These are phyloP conservation scores for Oxyscelio sp. DNA, from an alignment of 2,888 invertebrate genomes.

Conservation along the genomic window DNA sequence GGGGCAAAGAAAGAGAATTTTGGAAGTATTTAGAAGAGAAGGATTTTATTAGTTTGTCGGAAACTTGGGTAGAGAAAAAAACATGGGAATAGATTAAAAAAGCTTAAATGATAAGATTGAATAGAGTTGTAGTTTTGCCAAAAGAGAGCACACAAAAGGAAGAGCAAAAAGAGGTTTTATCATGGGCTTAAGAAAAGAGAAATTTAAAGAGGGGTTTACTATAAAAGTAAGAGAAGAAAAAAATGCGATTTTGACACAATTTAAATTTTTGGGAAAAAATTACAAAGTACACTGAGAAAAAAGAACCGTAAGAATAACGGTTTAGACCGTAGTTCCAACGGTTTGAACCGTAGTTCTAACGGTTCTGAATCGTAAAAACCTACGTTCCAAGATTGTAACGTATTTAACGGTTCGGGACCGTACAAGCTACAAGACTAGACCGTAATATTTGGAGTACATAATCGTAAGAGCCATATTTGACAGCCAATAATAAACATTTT, in stretches of 20 bases:
- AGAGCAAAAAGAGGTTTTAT: too few relatives aligned
- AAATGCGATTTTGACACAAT: neutral
- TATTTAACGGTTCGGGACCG: too few relatives aligned
- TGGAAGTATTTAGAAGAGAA: neutral
- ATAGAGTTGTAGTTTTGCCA: neutral
- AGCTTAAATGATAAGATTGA: neutral
- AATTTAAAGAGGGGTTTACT: neutral
- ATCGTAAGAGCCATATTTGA: too few relatives aligned
- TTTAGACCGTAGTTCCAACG: too few relatives aligned
- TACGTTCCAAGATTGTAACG: too few relatives aligned
- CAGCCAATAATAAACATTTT: too few relatives aligned
- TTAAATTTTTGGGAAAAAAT: neutral
- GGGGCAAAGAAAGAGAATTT: conserved; percentile 8
- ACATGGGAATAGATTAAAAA: neutral
- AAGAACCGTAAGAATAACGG: too few relatives aligned
- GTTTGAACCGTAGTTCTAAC: too few relatives aligned
- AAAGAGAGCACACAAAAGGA: neutral
- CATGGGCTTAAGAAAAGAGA: neutral
- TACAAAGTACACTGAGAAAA: too few relatives aligned
- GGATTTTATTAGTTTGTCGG: conserved; percentile 11
- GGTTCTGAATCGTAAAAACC: too few relatives aligned
- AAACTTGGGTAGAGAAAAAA: conserved; percentile 14
- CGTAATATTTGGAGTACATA: too few relatives aligned
- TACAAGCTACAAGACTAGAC: too few relatives aligned
- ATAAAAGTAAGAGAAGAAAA: neutral